Conservation (phyloP, 2,797 vertebrate species). For the Craterocephalus amniculus region DNA sequence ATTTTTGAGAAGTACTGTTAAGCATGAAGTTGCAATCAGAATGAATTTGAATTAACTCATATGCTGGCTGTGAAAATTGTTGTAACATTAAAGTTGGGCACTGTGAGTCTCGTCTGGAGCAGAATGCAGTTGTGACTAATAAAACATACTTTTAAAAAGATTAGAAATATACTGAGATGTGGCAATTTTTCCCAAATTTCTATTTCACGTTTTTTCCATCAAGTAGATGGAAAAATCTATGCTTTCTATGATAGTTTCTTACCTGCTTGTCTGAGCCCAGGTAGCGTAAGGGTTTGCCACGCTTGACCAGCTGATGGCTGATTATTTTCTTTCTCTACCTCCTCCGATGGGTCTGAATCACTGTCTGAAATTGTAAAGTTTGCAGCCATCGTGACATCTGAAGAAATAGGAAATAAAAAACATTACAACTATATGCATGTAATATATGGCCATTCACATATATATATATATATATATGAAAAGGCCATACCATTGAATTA, state of each 20-base stretch:
- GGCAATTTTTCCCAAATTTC: neutral
- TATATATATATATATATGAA: too few species aligned
- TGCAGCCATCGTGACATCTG: slow-evolving; percentile 80
- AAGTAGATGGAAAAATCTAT: neutral
- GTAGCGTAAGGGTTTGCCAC: slow-evolving; percentile 36
- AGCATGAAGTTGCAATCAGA: neutral
- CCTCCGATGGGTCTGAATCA: slow-evolving; percentile 80
- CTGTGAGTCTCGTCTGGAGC: neutral
- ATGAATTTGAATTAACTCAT: too few species aligned
- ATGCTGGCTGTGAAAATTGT: neutral
- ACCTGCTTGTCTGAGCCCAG: slow-evolving; percentile 62
- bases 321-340: slow-evolving; percentile 58
- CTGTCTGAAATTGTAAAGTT: slow-evolving; percentile 80
- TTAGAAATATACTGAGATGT: neutral
- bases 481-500: neutral
- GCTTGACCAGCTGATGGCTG: slow-evolving; percentile 3
- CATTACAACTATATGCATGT: neutral
- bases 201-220: neutral
- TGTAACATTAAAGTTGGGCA: neutral
- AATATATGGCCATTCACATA: too few species aligned
- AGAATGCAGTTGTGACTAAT: neutral
- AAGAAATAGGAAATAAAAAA: neutral
- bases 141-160: neutral
- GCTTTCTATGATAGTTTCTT: slow-evolving; percentile 3
- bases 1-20: neutral